These are phyloP conservation scores for Pterocles burchelli DNA, from an alignment of 2,113 vertebrate genomes.

Conservation along the genomic window DNA sequence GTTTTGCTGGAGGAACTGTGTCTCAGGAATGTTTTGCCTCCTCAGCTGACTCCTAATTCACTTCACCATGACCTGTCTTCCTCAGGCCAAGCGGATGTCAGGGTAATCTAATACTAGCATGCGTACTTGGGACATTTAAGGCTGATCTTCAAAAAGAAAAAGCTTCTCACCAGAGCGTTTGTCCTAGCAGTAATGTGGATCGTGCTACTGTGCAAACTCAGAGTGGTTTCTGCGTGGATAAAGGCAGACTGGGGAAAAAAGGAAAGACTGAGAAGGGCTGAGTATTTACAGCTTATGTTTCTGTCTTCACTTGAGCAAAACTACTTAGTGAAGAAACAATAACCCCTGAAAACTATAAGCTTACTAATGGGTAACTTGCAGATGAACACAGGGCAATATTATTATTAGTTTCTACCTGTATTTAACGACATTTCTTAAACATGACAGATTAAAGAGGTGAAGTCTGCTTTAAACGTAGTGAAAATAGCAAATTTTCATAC, in stretches of 20 bases:
- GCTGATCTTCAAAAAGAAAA: not conserved
- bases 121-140: not conserved
- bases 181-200: not conserved
- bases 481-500: not conserved
- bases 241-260: not conserved
- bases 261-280: not conserved
- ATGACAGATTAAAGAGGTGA: not conserved
- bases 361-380: not conserved
- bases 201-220: not conserved
- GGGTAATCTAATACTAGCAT: not conserved
- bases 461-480: not conserved
- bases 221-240: not conserved
- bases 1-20: not conserved
- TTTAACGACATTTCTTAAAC: not conserved
- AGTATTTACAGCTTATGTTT: not conserved
- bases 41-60: not conserved
- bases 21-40: not conserved
- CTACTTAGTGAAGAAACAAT: not conserved
- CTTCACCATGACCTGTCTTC: not conserved
- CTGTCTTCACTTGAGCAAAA: not conserved
- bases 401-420: not conserved
- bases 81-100: not conserved
- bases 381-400: not conserved
- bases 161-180: not conserved
- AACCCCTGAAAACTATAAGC: not conserved